Evolutionary conservation across 2,888 invertebrate genomes (phyloP).

Genomic region (Leptothorax acervorum): DNA sequence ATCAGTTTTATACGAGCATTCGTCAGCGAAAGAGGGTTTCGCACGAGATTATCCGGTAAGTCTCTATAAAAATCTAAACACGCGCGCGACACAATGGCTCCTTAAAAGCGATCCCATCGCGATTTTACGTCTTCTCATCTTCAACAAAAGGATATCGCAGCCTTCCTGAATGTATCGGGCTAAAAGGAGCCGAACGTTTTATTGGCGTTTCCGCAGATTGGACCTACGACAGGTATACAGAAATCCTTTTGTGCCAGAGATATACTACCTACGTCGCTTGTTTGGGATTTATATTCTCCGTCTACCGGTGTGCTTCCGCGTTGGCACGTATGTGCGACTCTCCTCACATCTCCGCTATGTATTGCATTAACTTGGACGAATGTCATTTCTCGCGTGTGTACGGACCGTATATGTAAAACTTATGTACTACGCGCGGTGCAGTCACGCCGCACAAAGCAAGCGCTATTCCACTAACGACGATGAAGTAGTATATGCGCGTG

Average conservation of each 20-base stretch:
- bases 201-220: slow-evolving; percentile 70
- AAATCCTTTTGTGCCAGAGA: slow-evolving; percentile 63
- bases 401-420: slow-evolving; percentile 32
- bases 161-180: slow-evolving; percentile 59
- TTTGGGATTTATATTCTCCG: slow-evolving; percentile 61
- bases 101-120: slow-evolving; percentile 65
- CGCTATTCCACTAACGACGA: slow-evolving; percentile 52
- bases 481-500: slow-evolving; percentile 46
- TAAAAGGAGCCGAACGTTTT: slow-evolving; percentile 67
- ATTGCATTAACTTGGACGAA: slow-evolving; percentile 53
- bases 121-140: slow-evolving; percentile 73
- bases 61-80: slow-evolving; percentile 74
- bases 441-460: slow-evolving; percentile 49
- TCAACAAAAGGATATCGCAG: slow-evolving; percentile 64
- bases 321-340: slow-evolving; percentile 48
- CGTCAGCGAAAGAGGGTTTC: slow-evolving; percentile 55
- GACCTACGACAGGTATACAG: slow-evolving; percentile 63
- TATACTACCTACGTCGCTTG: slow-evolving; percentile 56
- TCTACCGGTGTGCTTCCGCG: slow-evolving; percentile 37
- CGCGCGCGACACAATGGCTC: slow-evolving; percentile 45
- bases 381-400: slow-evolving; percentile 35
- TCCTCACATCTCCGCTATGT: slow-evolving; percentile 45
- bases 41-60: slow-evolving; percentile 67
- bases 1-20: slow-evolving; percentile 62
- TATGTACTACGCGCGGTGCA: slow-evolving; percentile 25